Base-by-base conservation (phyloP, 2,797 vertebrate species). In the Falco cherrug region DNA sequence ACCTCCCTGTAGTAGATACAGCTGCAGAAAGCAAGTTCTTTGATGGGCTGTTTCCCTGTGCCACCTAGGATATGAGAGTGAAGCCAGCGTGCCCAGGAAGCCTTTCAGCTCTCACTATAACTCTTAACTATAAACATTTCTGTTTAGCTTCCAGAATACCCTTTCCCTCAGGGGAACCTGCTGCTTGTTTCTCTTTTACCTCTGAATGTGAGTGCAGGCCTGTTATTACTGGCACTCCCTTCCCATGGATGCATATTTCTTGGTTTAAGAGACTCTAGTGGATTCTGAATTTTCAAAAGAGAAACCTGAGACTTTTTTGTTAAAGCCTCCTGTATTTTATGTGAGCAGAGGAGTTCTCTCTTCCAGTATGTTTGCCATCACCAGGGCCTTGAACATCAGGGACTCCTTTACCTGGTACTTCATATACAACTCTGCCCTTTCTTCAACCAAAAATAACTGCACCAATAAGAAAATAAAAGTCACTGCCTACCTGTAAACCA, bases 151-250 rank as follows among this genome's bases (percentile, higher is more conserved):
- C 41, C 59, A 96, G 71, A 87, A 80, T 77, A 33, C 26, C 26
- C 56, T 29, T 87, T 89, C 57, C 87, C 75, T 78, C 47, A 19
- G 61, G 89, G 85, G 21, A 85, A 84, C 84, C 26, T 75, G 41
- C 60, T 89, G 21, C 68, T 93, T 89, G 15, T 92, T 94, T 86
- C 50, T 92, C 22, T 77, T 81, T 59, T 75, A 86, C 21, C 45
- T 50, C 35, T 56, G 71, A 17, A 60, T 85, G 64, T 84, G 60
- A 74, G 37, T 35, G 26, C 50, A 71, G 64, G n/a, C 37, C 78
- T 95, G n/a, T 92, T 92, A 80, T 93, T 95, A 87, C 57, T 81
- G 91, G 53, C 94, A 77, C 87, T 87, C 71, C 87, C 64, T 94
- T 95, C 60, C 33, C 56, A 39, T 26, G 13, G 47, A 33, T 56